These are phyloP conservation scores for Acleris sparsana DNA, from an alignment of 2,888 invertebrate species.

Conservation along the genomic window DNA sequence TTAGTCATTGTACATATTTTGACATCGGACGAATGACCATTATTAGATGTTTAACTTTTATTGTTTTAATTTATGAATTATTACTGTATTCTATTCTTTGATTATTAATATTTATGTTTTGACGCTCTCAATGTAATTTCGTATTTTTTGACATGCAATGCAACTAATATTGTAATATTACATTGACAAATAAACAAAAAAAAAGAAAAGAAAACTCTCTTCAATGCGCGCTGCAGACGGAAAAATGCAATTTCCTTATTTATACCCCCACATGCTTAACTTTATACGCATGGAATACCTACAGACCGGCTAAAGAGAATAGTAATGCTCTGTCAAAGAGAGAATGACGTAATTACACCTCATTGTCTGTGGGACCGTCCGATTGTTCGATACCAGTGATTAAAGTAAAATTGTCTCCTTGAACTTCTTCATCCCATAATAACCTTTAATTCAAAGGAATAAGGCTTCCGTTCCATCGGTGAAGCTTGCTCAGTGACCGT, in stretches of 20 bases:
- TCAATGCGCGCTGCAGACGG: not conserved
- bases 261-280: not conserved
- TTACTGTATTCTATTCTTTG: no score
- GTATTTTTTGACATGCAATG: no score
- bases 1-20: no score
- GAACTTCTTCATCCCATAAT: not conserved
- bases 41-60: no score
- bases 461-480: not conserved
- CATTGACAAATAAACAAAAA: no score
- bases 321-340: constrained; percentile 51
- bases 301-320: constrained; percentile 31
- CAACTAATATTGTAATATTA: no score
- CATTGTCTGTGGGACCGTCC: constrained; percentile 60
- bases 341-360: constrained; percentile 63
- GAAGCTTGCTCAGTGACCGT: not conserved
- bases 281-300: constrained; percentile 8
- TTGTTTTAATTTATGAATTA: no score
- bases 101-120: no score
- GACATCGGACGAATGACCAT: no score
- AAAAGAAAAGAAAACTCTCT: no score
- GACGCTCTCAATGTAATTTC: no score
- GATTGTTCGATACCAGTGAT: constrained; percentile 63
- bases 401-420: constrained; percentile 61
- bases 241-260: not conserved
- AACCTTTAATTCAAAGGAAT: not conserved